These are phyloP conservation scores for Brachionus koreanus DNA, from an alignment of 1,140 invertebrate species.

Conservation along the genomic window DNA sequence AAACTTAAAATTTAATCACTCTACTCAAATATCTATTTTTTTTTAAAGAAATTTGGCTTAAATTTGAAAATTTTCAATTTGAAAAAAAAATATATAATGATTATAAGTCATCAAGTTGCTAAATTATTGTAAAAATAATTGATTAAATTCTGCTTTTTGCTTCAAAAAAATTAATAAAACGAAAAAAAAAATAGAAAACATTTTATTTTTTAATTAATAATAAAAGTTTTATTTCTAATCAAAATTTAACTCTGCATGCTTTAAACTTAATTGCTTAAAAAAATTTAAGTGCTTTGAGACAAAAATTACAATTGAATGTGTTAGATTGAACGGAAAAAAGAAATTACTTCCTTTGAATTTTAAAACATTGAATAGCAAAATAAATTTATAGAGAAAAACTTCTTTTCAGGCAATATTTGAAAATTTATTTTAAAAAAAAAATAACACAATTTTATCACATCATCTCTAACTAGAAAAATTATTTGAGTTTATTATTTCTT, in stretches of 20 bases:
- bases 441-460: neutral
- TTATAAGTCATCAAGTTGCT: too few relatives aligned
- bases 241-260: neutral
- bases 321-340: neutral
- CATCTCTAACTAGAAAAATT: neutral
- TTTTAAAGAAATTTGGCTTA: too few relatives aligned
- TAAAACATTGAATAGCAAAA: neutral
- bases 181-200: too few relatives aligned
- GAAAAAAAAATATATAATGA: too few relatives aligned
- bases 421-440: neutral
- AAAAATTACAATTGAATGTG: neutral
- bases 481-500: constrained; percentile 7
- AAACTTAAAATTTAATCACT: too few relatives aligned
- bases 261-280: neutral
- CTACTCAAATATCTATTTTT: too few relatives aligned
- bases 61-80: too few relatives aligned
- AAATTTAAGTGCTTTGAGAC: neutral
- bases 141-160: too few relatives aligned
- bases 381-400: neutral
- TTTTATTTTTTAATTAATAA: too few relatives aligned
- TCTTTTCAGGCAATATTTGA: neutral
- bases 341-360: neutral
- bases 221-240: too few relatives aligned
- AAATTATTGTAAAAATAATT: too few relatives aligned
- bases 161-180: too few relatives aligned